phyloP scores from a whole-genome alignment of 2,888 invertebrate species.

The Rotaria magnacalcarata region DNA sequence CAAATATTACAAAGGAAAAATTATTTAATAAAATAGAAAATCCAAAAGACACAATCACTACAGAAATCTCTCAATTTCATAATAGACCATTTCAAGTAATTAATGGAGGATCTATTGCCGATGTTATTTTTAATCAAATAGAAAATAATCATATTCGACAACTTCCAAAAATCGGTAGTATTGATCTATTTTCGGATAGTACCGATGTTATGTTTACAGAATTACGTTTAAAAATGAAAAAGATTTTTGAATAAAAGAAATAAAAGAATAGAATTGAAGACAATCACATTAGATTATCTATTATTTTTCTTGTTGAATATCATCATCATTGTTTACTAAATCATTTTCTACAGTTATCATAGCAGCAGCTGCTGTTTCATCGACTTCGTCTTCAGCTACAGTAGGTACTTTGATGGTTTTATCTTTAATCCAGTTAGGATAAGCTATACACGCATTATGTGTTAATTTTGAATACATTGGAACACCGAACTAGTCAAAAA shows the following conservation, averaged over 20 bases:
- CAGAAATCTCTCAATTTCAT: background rate
- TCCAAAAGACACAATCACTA: background rate
- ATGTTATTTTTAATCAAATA: background rate
- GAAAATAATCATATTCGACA: background rate
- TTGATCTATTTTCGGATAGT: background rate
- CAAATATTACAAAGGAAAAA: background rate
- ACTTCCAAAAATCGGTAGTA: conserved; percentile 14
- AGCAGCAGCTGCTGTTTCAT: background rate
- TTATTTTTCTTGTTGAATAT: background rate
- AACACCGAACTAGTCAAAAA: background rate
- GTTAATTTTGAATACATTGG: conserved; percentile 22
- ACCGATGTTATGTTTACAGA: background rate
- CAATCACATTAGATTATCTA: background rate
- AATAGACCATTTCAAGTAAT: background rate
- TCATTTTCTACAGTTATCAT: background rate
- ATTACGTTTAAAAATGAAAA: conserved; percentile 22
- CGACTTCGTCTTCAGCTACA: background rate
- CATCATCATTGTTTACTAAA: background rate
- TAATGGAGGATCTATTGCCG: background rate
- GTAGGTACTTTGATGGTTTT: background rate
- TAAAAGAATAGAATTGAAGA: background rate
- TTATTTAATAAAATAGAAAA: background rate
- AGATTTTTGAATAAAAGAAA: background rate
- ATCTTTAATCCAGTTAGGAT: background rate
- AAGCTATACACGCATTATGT: background rate